phyloP scores from a whole-genome alignment of 2,797 vertebrate species.

The Tamandua tetradactyla region DNA sequence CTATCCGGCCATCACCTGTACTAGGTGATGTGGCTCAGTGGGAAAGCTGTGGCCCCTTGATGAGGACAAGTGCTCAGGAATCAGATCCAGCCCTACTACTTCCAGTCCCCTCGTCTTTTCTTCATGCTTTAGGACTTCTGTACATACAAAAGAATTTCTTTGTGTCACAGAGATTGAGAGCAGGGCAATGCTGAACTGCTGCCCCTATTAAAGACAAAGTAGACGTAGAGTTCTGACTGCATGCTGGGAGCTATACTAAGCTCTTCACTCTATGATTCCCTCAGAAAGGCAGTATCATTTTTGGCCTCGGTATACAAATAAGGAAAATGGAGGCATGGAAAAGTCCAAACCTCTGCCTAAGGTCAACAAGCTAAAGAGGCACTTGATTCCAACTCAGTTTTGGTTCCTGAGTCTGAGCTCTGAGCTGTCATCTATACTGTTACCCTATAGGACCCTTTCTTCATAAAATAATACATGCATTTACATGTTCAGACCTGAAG shows the following conservation, averaged over 20 bases:
- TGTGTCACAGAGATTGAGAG: background rate
- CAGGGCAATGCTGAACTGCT: background rate
- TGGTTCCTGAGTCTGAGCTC: background rate
- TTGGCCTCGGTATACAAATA: background rate
- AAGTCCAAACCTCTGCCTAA: accelerated
- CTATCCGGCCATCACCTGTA: accelerated
- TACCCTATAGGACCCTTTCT: background rate
- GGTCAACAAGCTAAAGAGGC: background rate
- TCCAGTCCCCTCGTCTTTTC: accelerated
- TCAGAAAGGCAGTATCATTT: background rate
- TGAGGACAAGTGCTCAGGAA: accelerated
- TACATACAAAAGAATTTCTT: accelerated
- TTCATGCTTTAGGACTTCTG: background rate
- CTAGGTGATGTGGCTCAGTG: no score
- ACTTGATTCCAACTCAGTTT: background rate
- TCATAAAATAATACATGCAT: background rate
- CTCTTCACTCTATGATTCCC: no score
- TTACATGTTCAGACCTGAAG: background rate
- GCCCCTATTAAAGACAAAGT: accelerated
- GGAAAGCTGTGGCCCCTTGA: background rate
- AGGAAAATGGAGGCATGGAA: background rate
- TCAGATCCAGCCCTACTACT: background rate
- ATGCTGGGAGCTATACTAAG: background rate
- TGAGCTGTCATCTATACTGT: accelerated
- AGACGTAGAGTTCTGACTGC: accelerated